Evolutionary conservation across 2,888 invertebrate genomes (phyloP), one percentile per base, ranked within the genome.

Genomic region (Thumatha senex): DNA sequence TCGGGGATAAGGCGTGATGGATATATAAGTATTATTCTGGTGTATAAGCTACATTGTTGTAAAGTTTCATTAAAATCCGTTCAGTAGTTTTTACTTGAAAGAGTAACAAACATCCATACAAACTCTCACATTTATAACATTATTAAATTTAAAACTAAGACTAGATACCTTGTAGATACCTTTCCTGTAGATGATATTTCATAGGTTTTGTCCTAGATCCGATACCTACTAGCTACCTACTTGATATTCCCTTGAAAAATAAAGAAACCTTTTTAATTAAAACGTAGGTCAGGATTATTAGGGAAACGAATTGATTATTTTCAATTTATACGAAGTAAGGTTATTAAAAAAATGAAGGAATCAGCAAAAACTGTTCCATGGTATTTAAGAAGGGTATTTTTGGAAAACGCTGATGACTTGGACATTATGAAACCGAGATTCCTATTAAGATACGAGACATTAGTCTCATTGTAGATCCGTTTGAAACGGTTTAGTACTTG

Each of bases 391-490:
- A 71, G 74, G 77, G 66, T 75, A 78, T 76, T 81, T 83, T 89
- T 80, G 83, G 79, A 84, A 86, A 87, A 82, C 79, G 88, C 87
- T 89, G 90, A 89, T 89, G 89, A 84, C 81, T 80, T 79, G 82
- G 84, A 84, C 85, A 84, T 88, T 88, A 89, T 82, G 84, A 85
- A 77, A 78, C 83, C 82, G 66, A 85, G 90, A 90, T 89, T 86
- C 82, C 89, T 87, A 89, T 90, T 89, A 87, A 86, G 90, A 90
- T 90, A 88, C 66, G 76, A 73, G 69, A 82, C 85, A 89, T 89
- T 88, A 88, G 87, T 84, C 84, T 81, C 78, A 73, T 76, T 84
- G 76, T 68, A 68, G 79, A 46, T 59, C 48, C 70, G 74, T 84
- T 86, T 67, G 51, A 14, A 59, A 30, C 38, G 49, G 54, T 8